Evolutionary conservation across 2,113 vertebrate species (phyloP).

Genomic region (Protobothrops mucrosquamatus): DNA sequence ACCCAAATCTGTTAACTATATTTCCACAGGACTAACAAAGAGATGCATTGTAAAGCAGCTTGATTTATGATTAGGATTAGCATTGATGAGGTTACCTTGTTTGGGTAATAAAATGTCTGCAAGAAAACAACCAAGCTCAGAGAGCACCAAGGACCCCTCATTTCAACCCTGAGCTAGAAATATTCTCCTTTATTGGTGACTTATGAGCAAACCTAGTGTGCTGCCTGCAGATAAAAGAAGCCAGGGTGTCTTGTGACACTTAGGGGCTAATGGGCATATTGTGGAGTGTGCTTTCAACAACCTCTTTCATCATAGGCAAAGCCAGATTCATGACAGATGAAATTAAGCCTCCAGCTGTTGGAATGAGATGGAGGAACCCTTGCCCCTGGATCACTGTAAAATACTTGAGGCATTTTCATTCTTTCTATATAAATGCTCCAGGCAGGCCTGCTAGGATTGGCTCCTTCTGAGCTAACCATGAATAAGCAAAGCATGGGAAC

Average conservation of each 20-base stretch:
- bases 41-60: not conserved
- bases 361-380: not conserved
- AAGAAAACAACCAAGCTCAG: not conserved
- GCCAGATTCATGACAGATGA: not conserved
- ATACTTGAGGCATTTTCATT: not conserved
- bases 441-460: not conserved
- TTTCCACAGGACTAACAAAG: not conserved
- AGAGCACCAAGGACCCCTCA: not conserved
- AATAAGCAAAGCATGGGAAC: not conserved
- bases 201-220: not conserved
- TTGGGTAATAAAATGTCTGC: not conserved
- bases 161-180: not conserved
- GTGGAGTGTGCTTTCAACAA: not conserved
- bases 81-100: not conserved
- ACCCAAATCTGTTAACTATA: not conserved
- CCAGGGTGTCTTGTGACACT: not conserved
- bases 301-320: not conserved
- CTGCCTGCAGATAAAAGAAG: not conserved
- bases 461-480: not conserved
- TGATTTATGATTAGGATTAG: not conserved
- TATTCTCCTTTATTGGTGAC: not conserved
- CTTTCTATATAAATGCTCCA: not conserved
- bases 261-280: not conserved
- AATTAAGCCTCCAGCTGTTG: not conserved
- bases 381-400: not conserved